These are phyloP conservation scores for Cavia aperea DNA, from an alignment of 2,113 vertebrate species.

Conservation along the genomic window DNA sequence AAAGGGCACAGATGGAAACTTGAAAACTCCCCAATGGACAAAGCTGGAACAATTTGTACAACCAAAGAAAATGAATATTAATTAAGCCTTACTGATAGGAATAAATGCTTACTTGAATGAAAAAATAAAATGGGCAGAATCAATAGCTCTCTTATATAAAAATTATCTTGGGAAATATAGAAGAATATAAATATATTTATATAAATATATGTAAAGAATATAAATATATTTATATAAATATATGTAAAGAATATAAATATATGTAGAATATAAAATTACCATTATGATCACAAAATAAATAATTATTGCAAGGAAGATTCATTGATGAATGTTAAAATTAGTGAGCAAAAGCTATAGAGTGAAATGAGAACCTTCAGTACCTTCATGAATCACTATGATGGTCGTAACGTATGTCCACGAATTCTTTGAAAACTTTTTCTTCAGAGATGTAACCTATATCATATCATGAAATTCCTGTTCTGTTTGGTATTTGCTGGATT, in stretches of 20 bases:
- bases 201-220: too few species aligned
- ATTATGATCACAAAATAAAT: background rate
- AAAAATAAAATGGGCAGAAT: background rate
- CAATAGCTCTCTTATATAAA: background rate
- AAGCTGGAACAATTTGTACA: background rate
- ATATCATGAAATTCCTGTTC: rapidly evolving
- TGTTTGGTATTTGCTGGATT: background rate
- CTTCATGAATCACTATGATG: background rate
- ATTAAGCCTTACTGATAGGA: background rate
- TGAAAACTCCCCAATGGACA: background rate
- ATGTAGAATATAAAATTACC: background rate
- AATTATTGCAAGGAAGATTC: background rate
- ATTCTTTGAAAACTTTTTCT: background rate
- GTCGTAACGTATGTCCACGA: background rate
- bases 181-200: background rate
- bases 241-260: too few species aligned
- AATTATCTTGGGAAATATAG: background rate
- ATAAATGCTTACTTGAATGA: background rate
- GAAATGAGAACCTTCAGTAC: background rate
- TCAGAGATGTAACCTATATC: background rate
- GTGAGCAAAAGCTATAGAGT: background rate
- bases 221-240: too few species aligned
- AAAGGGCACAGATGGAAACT: background rate
- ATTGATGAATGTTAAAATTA: background rate
- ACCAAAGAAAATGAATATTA: background rate